Conservation (phyloP, 2,797 vertebrate genomes). For the Poeciliopsis infans region DNA sequence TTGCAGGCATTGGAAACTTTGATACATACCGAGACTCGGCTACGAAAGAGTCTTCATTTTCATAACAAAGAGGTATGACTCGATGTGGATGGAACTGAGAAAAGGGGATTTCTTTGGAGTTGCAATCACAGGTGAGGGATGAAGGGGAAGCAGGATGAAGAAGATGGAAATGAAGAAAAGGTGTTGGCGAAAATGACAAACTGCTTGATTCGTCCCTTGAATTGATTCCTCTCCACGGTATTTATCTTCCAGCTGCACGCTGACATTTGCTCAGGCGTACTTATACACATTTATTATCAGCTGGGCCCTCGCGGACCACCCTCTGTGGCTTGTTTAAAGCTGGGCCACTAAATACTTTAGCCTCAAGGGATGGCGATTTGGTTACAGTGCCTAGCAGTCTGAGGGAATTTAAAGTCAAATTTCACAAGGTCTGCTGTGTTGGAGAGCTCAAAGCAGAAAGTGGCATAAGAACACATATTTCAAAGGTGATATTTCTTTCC, state of each 20-base stretch:
- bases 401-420: slow-evolving; percentile 5
- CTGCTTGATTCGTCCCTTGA: slow-evolving; percentile 24
- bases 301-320: slow-evolving; percentile 7
- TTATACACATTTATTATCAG: slow-evolving; percentile 39
- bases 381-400: not conserved
- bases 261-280: slow-evolving; percentile 45
- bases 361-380: slow-evolving; percentile 11
- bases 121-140: slow-evolving; percentile 54
- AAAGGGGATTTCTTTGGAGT: slow-evolving; percentile 46
- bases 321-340: slow-evolving; percentile 19
- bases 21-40: not conserved
- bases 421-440: not conserved
- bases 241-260: slow-evolving; percentile 53
- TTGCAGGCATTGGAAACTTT: slow-evolving; percentile 22
- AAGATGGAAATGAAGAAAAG: slow-evolving; percentile 19
- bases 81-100: slow-evolving; percentile 27
- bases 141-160: slow-evolving; percentile 33
- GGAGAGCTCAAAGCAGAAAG: not conserved
- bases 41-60: slow-evolving; percentile 26
- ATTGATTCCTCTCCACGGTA: slow-evolving; percentile 50
- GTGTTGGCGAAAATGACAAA: slow-evolving; percentile 23
- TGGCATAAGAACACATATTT: not conserved
- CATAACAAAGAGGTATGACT: slow-evolving; percentile 30
- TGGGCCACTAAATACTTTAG: slow-evolving; percentile 9
- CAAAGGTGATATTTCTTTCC: not conserved